These are phyloP conservation scores for Norana najaformis DNA, from an alignment of 2,888 invertebrate species.

Conservation along the genomic window DNA sequence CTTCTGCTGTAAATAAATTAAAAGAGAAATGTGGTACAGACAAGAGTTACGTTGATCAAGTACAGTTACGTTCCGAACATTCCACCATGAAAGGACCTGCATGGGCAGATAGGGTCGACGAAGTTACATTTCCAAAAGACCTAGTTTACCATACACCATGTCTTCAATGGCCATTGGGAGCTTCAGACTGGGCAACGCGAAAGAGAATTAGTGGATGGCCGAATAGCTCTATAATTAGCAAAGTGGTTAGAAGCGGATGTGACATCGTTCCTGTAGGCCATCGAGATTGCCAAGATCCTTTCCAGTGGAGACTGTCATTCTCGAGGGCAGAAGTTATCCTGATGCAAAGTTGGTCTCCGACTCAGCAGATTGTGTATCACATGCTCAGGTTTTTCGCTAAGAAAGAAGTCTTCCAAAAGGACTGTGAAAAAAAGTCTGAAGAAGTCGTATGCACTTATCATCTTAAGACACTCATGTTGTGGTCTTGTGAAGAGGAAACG, in stretches of 20 bases:
- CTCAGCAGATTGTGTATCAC: too few species aligned
- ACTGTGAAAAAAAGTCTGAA: too few species aligned
- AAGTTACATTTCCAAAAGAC: not conserved
- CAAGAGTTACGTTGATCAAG: too few species aligned
- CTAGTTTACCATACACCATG: not conserved
- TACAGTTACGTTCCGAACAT: too few species aligned
- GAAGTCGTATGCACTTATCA: too few species aligned
- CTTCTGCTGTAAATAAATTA: not conserved
- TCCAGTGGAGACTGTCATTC: not conserved
- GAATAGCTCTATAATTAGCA: not conserved
- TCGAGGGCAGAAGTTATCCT: too few species aligned
- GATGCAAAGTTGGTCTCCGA: too few species aligned
- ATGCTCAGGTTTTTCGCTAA: too few species aligned
- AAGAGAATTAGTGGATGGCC: not conserved
- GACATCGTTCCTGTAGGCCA: not conserved
- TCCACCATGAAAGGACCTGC: not conserved
- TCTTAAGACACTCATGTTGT: not conserved
- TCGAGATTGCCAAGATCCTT: not conserved
- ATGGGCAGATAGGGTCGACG: too few species aligned
- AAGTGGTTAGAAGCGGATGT: not conserved
- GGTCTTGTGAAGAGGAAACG: not conserved
- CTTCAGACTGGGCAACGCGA: not conserved
- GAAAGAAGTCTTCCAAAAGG: too few species aligned
- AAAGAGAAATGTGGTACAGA: not conserved
- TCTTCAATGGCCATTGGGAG: not conserved